Conservation (phyloP, 2,797 vertebrate species). For the Corythornis leucogaster region DNA sequence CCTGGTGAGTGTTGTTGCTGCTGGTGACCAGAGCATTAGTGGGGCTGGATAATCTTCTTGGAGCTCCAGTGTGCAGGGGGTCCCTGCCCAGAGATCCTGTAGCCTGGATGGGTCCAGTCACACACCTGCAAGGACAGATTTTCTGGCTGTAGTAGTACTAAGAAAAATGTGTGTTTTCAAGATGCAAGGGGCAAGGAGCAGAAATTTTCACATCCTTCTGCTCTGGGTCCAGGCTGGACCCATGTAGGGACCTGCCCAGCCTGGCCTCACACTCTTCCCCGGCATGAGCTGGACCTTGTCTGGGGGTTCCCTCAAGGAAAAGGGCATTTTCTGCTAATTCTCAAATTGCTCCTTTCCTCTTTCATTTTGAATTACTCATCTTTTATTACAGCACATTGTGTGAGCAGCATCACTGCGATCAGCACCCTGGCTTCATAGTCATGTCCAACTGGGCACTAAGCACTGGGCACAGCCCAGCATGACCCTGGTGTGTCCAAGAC, state of each 20-base stretch:
- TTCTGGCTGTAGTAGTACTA: neutral
- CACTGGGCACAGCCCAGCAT: too few relatives aligned
- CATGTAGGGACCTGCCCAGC: neutral
- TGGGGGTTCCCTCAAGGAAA: neutral
- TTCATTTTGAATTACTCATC: fast-evolving
- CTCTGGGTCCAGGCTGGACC: neutral
- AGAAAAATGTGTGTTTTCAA: neutral
- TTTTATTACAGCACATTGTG: fast-evolving
- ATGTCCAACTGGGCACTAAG: neutral
- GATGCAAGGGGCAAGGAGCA: neutral
- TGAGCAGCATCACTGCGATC: neutral
- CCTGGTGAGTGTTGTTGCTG: fast-evolving
- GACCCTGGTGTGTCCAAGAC: fast-evolving
- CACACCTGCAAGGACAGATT: neutral
- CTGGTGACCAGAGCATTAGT: fast-evolving
- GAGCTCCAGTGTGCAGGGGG: fast-evolving
- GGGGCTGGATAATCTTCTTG: neutral
- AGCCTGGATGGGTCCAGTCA: neutral
- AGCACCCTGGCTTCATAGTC: neutral
- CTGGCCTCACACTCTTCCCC: neutral
- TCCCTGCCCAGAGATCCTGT: neutral
- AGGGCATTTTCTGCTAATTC: neutral
- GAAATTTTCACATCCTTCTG: neutral
- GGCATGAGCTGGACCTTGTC: fast-evolving
- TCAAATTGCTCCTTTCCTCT: neutral